Base-by-base conservation (phyloP, 2,797 vertebrate genomes). In the Brachymystax lenok region DNA sequence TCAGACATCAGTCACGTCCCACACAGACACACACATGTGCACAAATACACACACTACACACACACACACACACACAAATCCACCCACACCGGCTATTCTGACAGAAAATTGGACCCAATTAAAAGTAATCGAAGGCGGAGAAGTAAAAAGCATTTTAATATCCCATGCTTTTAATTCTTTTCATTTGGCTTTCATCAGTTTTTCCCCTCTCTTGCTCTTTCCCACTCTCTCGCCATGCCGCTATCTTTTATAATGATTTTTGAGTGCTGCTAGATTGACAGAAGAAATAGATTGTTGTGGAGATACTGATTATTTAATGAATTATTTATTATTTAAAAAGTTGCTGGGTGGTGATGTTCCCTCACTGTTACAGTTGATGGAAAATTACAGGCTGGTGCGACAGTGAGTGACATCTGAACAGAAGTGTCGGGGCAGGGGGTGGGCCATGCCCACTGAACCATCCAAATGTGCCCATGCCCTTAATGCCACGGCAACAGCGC, bases 291-390 rank as follows among this genome's bases (percentile, higher is more conserved):
- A 93, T 89, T 91, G 88, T 93, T 93, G 91, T 91, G 86, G 85
- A 88, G 89, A 92, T 90, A 87, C 91, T 92, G 90, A 92, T 92
- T 94, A 93, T 94, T 94, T 46, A 46, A 46, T 46, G 40, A 46
- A 46, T 46, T 93, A 85, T 92, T 92, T 92, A 92, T 95, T 94
- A 93, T 94, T 94, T 94, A 89, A 91, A 94, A 91, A 92, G 90
- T 46, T 46, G 40, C 40, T 46, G 40, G 40, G 40, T 46, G 40
- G 40, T 88, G 80, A 91, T 87, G 89, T 90, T 85, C 90, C 79
- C 84, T 74, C 87, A 88, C 86, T 92, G 89, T 92, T 92, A 88
- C 90, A 88, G 91, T 92, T 89, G 91, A 91, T 89, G 85, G 88
- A 91, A 93, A 94, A 94, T 94, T 90, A 93, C 88, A 91, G 89